Percentiles rank a stretch among this genome's conserved stretches.
phyloP scores from a whole-genome alignment of 2,888 invertebrate species.

The Omphaloscelis lunosa region DNA sequence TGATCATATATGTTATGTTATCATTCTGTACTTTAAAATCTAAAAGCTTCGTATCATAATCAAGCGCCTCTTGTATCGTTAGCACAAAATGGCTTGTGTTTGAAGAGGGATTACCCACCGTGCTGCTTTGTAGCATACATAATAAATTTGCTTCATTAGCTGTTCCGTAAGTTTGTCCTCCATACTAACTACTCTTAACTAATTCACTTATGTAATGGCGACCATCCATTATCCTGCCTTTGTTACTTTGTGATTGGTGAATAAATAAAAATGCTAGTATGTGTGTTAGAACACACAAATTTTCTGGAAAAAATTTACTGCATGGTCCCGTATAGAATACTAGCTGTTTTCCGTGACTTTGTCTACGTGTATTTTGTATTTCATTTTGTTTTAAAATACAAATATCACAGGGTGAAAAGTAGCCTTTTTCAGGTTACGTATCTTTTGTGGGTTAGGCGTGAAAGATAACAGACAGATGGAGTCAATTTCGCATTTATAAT shows the following conservation, averaged over 20 bases:
- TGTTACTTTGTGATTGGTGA: conserved; percentile 52
- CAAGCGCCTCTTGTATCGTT: conserved; percentile 38
- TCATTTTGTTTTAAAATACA: background rate
- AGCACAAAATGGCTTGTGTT: conserved; percentile 49
- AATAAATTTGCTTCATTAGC: conserved; percentile 61
- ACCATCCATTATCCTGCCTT: conserved; percentile 59
- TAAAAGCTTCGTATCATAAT: conserved; percentile 29
- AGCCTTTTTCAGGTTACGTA: background rate
- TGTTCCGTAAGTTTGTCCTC: conserved; percentile 57
- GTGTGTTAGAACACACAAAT: background rate
- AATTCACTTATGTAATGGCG: conserved; percentile 62
- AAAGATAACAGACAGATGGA: background rate
- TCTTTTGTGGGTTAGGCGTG: background rate
- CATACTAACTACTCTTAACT: conserved; percentile 56
- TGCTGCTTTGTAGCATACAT: conserved; percentile 60
- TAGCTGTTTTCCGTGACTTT: background rate
- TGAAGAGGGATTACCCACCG: conserved; percentile 54
- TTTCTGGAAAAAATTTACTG: too few species aligned
- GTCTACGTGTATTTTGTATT: background rate
- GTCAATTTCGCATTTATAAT: background rate
- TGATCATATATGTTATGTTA: too few species aligned
- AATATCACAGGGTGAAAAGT: background rate
- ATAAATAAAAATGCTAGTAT: conserved; percentile 56
- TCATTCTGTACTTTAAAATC: background rate
- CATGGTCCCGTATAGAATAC: background rate